These are phyloP conservation scores for Hofmannophila pseudospretella DNA, from an alignment of 2,888 invertebrate species.

Conservation along the genomic window DNA sequence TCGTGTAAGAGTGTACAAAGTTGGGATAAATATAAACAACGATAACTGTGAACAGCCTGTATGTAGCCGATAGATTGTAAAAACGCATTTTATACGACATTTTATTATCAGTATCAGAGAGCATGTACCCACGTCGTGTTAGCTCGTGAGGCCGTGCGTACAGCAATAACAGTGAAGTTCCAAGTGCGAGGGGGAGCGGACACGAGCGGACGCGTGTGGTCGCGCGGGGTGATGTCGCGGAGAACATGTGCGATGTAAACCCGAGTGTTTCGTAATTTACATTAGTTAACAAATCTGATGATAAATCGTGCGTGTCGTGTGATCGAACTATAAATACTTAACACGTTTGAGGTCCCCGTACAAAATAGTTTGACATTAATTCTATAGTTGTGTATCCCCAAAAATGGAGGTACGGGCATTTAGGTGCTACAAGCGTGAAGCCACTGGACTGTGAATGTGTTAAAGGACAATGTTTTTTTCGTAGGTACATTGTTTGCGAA, in stretches of 20 bases:
- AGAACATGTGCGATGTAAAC: not conserved
- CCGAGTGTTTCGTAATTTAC: not conserved
- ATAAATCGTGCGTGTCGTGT: not conserved
- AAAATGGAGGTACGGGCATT: too few relatives aligned
- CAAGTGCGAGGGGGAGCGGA: not conserved
- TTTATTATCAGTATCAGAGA: conserved; percentile 24
- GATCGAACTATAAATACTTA: not conserved
- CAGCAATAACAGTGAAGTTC: conserved; percentile 31
- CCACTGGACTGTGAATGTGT: too few relatives aligned
- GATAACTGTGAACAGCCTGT: conserved; percentile 33
- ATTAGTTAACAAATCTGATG: not conserved
- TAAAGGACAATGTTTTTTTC: too few relatives aligned
- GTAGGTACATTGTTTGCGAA: too few relatives aligned
- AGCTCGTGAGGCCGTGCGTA: conserved; percentile 14
- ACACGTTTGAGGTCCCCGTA: too few relatives aligned
- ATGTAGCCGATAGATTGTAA: conserved; percentile 31
- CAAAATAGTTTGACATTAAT: too few relatives aligned
- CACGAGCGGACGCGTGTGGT: not conserved
- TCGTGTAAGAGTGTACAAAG: too few relatives aligned
- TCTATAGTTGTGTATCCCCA: too few relatives aligned
- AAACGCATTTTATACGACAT: conserved; percentile 45
- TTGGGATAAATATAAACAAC: conserved; percentile 46
- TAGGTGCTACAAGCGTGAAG: too few relatives aligned
- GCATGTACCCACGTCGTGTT: conserved; percentile 28
- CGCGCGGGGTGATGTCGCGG: not conserved